phyloP scores from a whole-genome alignment of 2,797 vertebrate species.

The Sitta carolinensis region DNA sequence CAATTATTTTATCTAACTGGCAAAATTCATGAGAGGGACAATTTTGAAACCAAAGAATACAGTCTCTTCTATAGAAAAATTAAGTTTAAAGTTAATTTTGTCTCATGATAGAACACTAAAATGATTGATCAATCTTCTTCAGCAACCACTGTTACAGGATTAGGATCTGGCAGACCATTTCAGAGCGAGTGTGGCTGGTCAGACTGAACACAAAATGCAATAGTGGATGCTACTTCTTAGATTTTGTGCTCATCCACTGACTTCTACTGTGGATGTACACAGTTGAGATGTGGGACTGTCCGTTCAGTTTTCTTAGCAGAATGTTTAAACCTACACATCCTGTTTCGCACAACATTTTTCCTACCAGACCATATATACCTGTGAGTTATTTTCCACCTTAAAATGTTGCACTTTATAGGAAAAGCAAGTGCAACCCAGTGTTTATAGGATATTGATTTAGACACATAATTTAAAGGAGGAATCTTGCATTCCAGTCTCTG shows the following conservation, averaged over 20 bases:
- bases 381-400: not conserved
- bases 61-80: not conserved
- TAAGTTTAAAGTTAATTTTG: not conserved
- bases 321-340: not conserved
- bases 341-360: not conserved
- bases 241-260: not conserved
- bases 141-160: not conserved
- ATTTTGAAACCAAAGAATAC: not conserved
- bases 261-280: not conserved
- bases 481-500: not conserved
- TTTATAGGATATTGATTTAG: not conserved
- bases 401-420: not conserved
- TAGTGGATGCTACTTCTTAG: not conserved
- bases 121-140: not conserved
- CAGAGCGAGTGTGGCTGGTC: not conserved
- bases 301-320: not conserved
- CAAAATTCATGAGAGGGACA: not conserved
- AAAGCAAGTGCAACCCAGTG: not conserved
- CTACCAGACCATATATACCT: not conserved
- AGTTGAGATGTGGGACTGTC: not conserved
- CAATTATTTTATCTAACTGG: not conserved
- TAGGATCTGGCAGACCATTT: not conserved
- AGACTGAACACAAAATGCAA: not conserved
- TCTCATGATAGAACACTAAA: not conserved
- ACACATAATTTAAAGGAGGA: not conserved